Percentiles rank a stretch among this genome's conserved stretches.
These are phyloP conservation scores for Lanius collurio DNA, from an alignment of 2,113 vertebrate genomes.

Conservation along the genomic window DNA sequence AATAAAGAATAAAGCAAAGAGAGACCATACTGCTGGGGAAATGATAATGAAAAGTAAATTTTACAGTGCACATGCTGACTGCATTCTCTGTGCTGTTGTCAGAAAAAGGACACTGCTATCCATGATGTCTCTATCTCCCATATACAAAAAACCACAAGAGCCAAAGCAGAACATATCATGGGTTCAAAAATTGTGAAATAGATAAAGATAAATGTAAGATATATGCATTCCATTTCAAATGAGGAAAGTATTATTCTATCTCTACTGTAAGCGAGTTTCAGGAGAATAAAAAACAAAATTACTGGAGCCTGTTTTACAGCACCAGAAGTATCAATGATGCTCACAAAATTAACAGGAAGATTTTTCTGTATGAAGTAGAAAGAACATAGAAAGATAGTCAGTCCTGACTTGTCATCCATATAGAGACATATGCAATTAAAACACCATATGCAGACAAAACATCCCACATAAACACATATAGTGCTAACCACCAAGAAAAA, in stretches of 20 bases:
- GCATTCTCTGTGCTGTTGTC: background rate
- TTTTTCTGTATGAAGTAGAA: background rate
- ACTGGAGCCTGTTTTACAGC: background rate
- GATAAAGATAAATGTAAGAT: background rate
- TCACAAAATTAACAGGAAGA: background rate
- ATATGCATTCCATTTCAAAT: background rate
- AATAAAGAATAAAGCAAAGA: background rate
- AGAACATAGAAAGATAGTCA: background rate
- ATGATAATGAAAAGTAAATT: background rate
- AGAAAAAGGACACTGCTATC: background rate
- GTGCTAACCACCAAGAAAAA: background rate
- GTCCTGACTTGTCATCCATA: background rate
- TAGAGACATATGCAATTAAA: background rate
- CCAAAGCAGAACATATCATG: background rate
- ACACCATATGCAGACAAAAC: background rate
- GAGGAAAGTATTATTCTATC: background rate
- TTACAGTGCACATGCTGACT: background rate
- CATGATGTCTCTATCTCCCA: background rate
- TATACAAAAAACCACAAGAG: background rate
- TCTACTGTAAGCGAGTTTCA: background rate
- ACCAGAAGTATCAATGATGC: background rate
- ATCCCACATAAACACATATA: rapidly evolving
- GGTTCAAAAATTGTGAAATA: background rate
- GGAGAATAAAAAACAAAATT: background rate
- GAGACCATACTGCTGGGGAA: background rate